Evolutionary conservation across 2,113 vertebrate species (phyloP), one percentile per base, ranked within the genome.

Genomic region (Channa maculata): DNA sequence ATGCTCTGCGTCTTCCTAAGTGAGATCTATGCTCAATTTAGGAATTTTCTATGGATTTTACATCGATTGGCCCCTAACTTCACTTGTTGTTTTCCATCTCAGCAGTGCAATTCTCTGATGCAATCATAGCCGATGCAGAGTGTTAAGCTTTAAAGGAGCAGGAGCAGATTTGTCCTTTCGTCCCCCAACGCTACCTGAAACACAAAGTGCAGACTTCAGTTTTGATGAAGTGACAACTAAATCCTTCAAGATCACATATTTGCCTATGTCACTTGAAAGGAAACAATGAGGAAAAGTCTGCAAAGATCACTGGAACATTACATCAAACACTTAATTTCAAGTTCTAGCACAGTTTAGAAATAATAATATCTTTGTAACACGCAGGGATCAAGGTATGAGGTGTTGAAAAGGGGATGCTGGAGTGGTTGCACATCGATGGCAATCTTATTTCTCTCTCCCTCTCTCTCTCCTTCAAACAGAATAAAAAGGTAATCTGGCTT

Each of bases 401-500:
- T 80, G 86, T 85, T 88, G 75, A 89, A 79, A 66, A 2, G 6
- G 36, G 53, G 57, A 67, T 65, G 75, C 58, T 69, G 58, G 74
- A 79, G 71, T 72, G 71, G 60, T 46, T 71, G 57, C 68, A 80
- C 69, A 72, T 72, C 10, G 39, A 68, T 76, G 48, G 71, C 76
- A 79, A 84, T 85, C 72, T 80, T 65, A 58, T 75, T 70, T 75
- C 50, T 71, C 45, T 41, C 60, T 48, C 59, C 69, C 46, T 50
- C 54, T 12, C 48, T 39, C 44, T 83, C 72, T 65, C 64, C 80
- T 83, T 86, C 77, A 84, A 82, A 82, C 84, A 84, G 85, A 86
- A 90, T 84, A 80, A 86, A 83, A 79, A 80, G 83, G 82, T 89
- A 87, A 90, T 88, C 90, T 89, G 89, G 78, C 75, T 86, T 85